phyloP scores from a whole-genome alignment of 2,888 invertebrate genomes.

The Chaitophorus viminalis region DNA sequence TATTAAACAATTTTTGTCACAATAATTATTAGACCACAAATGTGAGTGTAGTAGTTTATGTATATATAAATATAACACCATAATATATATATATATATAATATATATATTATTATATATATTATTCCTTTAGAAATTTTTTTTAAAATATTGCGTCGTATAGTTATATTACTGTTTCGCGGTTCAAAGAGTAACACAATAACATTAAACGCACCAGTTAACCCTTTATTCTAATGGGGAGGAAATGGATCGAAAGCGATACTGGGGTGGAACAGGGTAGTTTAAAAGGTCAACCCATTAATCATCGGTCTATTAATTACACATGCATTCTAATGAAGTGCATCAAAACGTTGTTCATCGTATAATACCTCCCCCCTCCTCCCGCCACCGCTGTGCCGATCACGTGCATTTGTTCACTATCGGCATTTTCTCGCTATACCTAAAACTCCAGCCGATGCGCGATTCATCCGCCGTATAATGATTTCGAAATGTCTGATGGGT shows the following conservation, averaged over 20 bases:
- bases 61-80: too few relatives aligned
- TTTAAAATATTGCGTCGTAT: neutral
- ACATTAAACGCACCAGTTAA: neutral
- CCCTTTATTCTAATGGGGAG: neutral
- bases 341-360: neutral
- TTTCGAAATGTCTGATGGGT: neutral
- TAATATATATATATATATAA: too few relatives aligned
- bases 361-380: neutral
- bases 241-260: neutral
- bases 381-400: neutral
- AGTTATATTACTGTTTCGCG: neutral
- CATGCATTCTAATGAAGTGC: neutral
- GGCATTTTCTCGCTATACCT: neutral
- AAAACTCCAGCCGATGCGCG: neutral
- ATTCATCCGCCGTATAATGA: neutral
- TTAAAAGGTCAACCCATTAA: conserved; percentile 34
- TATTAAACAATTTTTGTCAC: too few relatives aligned
- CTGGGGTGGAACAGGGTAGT: neutral
- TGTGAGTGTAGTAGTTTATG: too few relatives aligned
- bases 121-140: neutral
- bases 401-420: too few relatives aligned
- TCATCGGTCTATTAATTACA: conserved; percentile 23
- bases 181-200: neutral
- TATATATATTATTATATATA: neutral
- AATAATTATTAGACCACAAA: too few relatives aligned